phyloP scores from a whole-genome alignment of 2,797 vertebrate genomes.

The Coranthus polyacanthus region DNA sequence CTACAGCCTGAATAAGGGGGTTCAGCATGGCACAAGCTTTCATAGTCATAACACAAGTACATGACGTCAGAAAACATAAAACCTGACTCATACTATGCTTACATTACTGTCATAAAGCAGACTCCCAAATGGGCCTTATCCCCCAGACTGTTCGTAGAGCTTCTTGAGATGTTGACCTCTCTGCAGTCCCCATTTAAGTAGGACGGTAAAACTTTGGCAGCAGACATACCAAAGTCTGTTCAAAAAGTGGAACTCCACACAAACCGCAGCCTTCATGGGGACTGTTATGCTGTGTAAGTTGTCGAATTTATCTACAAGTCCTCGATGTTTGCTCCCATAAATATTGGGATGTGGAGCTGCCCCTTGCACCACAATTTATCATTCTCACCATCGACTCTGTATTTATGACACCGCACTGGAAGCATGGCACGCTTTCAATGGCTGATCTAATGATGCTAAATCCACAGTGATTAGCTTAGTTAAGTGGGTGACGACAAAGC shows the following conservation, averaged over 20 bases:
- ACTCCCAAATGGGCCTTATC: slow-evolving; percentile 62
- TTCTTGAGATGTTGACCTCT: slow-evolving; percentile 56
- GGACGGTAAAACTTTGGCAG: slow-evolving; percentile 54
- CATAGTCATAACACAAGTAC: slow-evolving; percentile 51
- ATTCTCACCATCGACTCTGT: slow-evolving; percentile 51
- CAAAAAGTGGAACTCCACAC: slow-evolving; percentile 22
- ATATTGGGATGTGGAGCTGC: slow-evolving; percentile 57
- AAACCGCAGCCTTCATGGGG: slow-evolving; percentile 23
- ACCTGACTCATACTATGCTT: slow-evolving; percentile 53
- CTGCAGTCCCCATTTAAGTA: slow-evolving; percentile 21
- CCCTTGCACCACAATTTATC: slow-evolving; percentile 58
- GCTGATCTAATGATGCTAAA: slow-evolving; percentile 67
- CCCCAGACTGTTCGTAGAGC: slow-evolving; percentile 45
- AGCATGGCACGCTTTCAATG: slow-evolving; percentile 53
- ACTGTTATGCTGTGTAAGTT: slow-evolving; percentile 56
- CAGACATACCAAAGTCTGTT: not conserved
- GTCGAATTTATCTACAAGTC: slow-evolving; percentile 74
- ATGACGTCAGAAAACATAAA: slow-evolving; percentile 76
- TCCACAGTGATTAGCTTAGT: slow-evolving; percentile 43
- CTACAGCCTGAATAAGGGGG: slow-evolving; percentile 21
- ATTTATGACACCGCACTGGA: slow-evolving; percentile 58
- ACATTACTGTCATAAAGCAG: slow-evolving; percentile 71
- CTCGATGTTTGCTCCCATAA: slow-evolving; percentile 69
- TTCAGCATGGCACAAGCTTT: slow-evolving; percentile 27
- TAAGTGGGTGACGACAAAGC: slow-evolving; percentile 64